phyloP scores from a whole-genome alignment of 1,140 invertebrate genomes.

The Lepidotrigona ventralis region DNA sequence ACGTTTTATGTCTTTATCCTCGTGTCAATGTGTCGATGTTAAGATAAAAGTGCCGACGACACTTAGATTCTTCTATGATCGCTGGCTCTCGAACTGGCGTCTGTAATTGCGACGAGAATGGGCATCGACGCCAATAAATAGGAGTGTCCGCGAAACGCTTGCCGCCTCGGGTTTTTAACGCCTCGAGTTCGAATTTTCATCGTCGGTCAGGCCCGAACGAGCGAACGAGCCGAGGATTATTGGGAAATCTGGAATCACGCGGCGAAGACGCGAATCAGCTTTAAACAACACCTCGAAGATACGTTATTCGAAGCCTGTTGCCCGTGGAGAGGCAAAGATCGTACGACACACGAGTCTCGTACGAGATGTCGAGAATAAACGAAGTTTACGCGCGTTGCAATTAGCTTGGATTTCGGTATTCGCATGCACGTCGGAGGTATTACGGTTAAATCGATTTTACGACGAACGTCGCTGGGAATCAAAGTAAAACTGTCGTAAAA shows the following conservation, averaged over 20 bases:
- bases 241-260: not conserved
- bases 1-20: conserved; percentile 77
- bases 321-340: too few relatives aligned
- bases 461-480: not conserved
- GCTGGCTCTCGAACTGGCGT: not conserved
- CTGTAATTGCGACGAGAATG: conserved; percentile 45
- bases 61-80: conserved; percentile 43
- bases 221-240: not conserved
- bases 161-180: conserved; percentile 19
- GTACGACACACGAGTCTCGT: too few relatives aligned
- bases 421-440: not conserved
- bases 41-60: conserved; percentile 65
- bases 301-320: not conserved
- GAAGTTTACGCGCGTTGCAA: not conserved
- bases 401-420: not conserved
- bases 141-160: conserved; percentile 9
- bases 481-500: not conserved
- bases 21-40: conserved; percentile 61
- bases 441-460: not conserved
- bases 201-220: not conserved
- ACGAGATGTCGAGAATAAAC: not conserved
- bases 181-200: conserved; percentile 1
- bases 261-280: not conserved
- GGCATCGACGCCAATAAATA: conserved; percentile 36
- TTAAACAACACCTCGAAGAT: not conserved